Base-by-base conservation (phyloP, 2,113 vertebrate genomes). In the Colossoma macropomum region DNA sequence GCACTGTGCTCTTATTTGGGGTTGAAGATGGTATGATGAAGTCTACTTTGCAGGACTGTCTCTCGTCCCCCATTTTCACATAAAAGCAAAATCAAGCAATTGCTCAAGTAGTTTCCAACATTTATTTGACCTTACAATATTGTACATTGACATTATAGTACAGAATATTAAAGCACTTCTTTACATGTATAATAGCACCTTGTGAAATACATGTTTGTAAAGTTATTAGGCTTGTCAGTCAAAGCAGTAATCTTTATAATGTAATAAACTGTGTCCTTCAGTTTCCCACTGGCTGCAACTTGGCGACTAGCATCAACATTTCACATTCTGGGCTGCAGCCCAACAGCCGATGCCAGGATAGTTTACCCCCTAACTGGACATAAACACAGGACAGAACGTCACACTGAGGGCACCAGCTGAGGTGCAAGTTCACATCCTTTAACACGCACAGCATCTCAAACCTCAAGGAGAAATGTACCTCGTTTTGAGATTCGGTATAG, bases 341-440 rank as follows among this genome's bases (percentile, higher is more conserved):
- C 81, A 83, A 69, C 62, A 80, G 77, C 45, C 27, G 41, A 32
- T 83, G 81, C 85, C 85, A 86, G 78, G 63, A 73, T 75, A 86
- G 85, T 80, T 86, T 83, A 86, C 78, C 81, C 81, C 81, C 85
- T 82, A 80, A 86, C 85, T 84, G 85, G 85, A 86, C 85, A 60
- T 85, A 80, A 83, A 83, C 83, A 83, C 80, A 52, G 76, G 81
- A 86, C 81, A 84, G 77, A 70, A 70, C 65, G 62, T 77, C 77
- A 86, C 62, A 80, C 72, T 76, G 85, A 66, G 77, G 81, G 77
- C 65, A 83, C 72, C 72, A 82, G 80, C 72, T 19, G 62, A 82
- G 62, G 54, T 72, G 48, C 62, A 66, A 23, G 27, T 73, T 75
- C 62, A 72, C 65, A 52, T 54, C 60, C 45, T 41, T 41, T 69